Conservation (phyloP, 2,888 invertebrate species). For the Belgica antarctica region DNA sequence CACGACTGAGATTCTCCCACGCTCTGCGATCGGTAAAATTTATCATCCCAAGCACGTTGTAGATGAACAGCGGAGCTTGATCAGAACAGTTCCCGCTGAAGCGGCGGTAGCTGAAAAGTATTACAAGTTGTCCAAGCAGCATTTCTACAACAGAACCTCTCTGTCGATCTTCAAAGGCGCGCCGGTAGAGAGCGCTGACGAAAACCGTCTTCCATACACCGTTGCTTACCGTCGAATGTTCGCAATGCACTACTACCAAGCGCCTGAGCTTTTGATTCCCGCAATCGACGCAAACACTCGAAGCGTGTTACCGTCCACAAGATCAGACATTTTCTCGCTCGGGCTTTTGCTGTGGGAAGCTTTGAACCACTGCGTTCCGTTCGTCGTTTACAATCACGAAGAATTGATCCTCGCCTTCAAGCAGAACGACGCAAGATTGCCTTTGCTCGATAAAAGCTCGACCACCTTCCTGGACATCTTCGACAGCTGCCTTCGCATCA, state of each 20-base stretch:
- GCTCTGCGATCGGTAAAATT: conserved; percentile 16
- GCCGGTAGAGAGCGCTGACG: conserved; percentile 21
- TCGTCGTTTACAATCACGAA: conserved; percentile 45
- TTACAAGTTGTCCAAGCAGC: conserved; percentile 36
- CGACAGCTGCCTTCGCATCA: background rate
- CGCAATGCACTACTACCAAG: conserved; percentile 46
- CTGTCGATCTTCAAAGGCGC: background rate
- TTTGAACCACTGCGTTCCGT: conserved; percentile 46
- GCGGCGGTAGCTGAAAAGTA: conserved; percentile 42
- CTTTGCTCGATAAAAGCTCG: conserved; percentile 14
- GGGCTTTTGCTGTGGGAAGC: conserved; percentile 47
- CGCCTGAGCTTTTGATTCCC: conserved; percentile 46
- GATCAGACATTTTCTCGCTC: conserved; percentile 46
- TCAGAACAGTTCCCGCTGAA: background rate
- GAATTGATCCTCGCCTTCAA: conserved; percentile 45
- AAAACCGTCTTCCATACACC: conserved; percentile 45
- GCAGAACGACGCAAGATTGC: conserved; percentile 20
- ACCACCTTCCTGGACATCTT: conserved; percentile 26
- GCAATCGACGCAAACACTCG: conserved; percentile 33
- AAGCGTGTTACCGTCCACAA: conserved; percentile 46
- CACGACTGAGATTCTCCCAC: conserved; percentile 44
- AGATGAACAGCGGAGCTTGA: background rate
- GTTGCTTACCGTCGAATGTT: conserved; percentile 46
- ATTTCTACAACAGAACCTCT: conserved; percentile 37
- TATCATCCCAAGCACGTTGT: background rate